Conservation (phyloP, 2,888 invertebrate genomes). For the Drosophila melanocephala region DNA sequence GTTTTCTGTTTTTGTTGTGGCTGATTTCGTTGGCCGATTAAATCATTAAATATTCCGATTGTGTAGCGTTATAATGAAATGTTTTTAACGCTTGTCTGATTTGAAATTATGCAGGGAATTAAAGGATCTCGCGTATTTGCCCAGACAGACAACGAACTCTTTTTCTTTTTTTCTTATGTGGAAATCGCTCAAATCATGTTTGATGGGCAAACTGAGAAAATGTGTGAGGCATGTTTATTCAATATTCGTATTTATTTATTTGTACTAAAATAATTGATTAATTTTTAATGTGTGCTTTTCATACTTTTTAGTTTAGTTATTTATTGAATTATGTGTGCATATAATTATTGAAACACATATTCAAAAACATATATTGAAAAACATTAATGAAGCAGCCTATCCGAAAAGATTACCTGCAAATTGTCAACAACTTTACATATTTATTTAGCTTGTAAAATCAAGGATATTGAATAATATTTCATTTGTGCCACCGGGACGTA, state of each 20-base stretch:
- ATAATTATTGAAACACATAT: not conserved
- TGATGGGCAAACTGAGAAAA: not conserved
- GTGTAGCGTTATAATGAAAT: constrained; percentile 85
- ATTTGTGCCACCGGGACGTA: constrained; percentile 51
- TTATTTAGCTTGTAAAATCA: not conserved
- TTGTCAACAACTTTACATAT: not conserved
- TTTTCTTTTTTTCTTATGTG: constrained; percentile 37
- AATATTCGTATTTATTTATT: not conserved
- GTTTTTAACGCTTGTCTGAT: constrained; percentile 85
- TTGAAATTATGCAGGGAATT: constrained; percentile 84
- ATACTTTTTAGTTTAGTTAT: not conserved
- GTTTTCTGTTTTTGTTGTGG: constrained; percentile 38
- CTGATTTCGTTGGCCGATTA: constrained; percentile 77
- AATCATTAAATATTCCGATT: constrained; percentile 85
- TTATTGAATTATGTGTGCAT: not conserved
- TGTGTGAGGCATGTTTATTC: not conserved
- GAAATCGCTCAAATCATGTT: constrained; percentile 45
- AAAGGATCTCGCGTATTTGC: constrained; percentile 78
- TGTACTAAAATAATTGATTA: not conserved
- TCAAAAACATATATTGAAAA: not conserved
- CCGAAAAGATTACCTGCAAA: not conserved
- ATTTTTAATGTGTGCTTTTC: not conserved
- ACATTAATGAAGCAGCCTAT: not conserved
- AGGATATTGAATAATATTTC: not conserved
- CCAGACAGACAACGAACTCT: constrained; percentile 25